phyloP scores from a whole-genome alignment of 2,888 invertebrate species.

The Lithophane ornitopus region DNA sequence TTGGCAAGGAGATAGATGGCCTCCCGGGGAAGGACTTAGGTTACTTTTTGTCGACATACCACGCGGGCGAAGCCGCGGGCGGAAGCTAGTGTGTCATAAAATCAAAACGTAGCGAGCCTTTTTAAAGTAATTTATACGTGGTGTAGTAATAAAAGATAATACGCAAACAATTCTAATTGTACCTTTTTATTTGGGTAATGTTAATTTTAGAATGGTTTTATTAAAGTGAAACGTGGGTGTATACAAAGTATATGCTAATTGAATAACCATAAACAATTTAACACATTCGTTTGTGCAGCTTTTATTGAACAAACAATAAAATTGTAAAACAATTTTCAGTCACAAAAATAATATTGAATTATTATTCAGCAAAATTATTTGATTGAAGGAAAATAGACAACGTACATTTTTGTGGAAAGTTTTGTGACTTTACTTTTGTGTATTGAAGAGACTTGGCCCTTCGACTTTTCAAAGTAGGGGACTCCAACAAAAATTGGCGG shows the following conservation, averaged over 20 bases:
- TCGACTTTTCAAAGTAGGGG: constrained; percentile 58
- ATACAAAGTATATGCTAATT: constrained; percentile 30
- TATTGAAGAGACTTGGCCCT: no score
- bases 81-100: not conserved
- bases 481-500: constrained; percentile 64
- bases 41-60: no score
- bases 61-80: no score
- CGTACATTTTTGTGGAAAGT: not conserved
- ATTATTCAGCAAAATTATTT: not conserved
- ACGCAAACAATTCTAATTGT: constrained; percentile 12
- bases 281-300: constrained; percentile 26
- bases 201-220: constrained; percentile 38
- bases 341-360: not conserved
- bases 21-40: no score
- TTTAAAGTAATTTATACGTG: not conserved
- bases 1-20: no score
- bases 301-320: constrained; percentile 13
- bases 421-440: not conserved
- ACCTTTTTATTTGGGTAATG: constrained; percentile 3
- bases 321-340: constrained; percentile 3
- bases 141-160: not conserved
- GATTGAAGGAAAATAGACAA: not conserved
- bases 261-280: constrained; percentile 8
- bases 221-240: constrained; percentile 12
- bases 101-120: not conserved